Conservation (phyloP, 2,797 vertebrate genomes). For the Vespertilio murinus region DNA sequence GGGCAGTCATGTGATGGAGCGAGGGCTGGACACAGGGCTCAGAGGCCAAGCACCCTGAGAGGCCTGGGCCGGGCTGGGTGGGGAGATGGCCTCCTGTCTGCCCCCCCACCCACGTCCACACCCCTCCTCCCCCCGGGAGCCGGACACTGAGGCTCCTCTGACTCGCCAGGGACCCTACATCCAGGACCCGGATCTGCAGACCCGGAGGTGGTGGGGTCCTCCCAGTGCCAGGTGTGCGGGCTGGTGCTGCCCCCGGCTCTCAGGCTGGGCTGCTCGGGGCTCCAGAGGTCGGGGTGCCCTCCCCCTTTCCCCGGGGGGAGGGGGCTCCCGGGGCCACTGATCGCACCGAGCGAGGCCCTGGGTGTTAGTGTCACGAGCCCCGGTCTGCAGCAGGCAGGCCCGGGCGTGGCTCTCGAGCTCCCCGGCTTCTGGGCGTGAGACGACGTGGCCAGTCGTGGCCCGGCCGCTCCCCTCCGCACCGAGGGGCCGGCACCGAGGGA, state of each 20-base stretch:
- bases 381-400: too few species aligned
- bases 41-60: neutral
- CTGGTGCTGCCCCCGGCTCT: neutral
- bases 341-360: neutral
- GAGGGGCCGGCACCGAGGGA: neutral
- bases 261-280: neutral
- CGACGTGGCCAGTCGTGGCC: neutral
- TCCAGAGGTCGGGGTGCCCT: neutral
- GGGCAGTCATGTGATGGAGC: neutral
- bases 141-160: neutral
- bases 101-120: too few species aligned
- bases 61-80: too few species aligned
- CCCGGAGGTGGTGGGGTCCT: neutral
- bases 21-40: conserved; percentile 47
- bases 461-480: neutral
- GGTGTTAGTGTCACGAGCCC: neutral
- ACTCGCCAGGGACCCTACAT: neutral
- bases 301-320: neutral
- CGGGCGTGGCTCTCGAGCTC: rapidly evolving
- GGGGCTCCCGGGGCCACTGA: neutral
- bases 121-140: neutral
- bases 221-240: neutral
- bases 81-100: conserved; percentile 66
- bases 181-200: neutral
- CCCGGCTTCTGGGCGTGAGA: neutral